These are phyloP conservation scores for Gambusia holbrooki DNA, from an alignment of 2,113 vertebrate genomes.

Conservation along the genomic window DNA sequence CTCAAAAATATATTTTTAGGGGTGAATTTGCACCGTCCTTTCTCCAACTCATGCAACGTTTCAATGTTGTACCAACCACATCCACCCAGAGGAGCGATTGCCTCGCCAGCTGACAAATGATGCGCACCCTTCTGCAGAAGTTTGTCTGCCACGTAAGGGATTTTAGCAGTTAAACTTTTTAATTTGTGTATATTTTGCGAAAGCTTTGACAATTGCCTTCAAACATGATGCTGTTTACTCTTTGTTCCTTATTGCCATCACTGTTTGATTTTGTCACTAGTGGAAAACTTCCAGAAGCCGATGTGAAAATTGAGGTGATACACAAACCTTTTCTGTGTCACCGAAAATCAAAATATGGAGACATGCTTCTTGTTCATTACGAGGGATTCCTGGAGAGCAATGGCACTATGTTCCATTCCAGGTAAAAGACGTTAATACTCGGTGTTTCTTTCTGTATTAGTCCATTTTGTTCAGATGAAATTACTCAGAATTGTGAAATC, in stretches of 20 bases:
- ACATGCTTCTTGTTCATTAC: constrained; percentile 92
- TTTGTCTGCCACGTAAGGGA: constrained; percentile 78
- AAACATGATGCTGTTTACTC: constrained; percentile 70
- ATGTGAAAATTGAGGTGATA: constrained; percentile 91
- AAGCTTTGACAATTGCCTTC: not conserved
- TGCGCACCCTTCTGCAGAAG: constrained; percentile 24
- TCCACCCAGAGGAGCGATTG: not conserved
- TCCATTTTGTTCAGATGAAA: not conserved
- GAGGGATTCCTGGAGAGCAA: constrained; percentile 91
- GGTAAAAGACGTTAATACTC: constrained; percentile 78
- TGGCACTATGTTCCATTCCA: constrained; percentile 92
- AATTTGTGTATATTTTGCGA: not conserved
- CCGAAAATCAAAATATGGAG: constrained; percentile 89
- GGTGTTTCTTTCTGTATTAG: constrained; percentile 1
- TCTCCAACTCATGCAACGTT: not conserved
- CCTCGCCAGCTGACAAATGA: not conserved
- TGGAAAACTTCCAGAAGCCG: constrained; percentile 89
- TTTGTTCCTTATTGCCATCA: constrained; percentile 65
- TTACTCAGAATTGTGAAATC: too few relatives aligned
- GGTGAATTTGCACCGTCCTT: not conserved
- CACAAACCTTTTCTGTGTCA: constrained; percentile 91
- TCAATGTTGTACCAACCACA: not conserved
- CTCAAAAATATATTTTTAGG: not conserved
- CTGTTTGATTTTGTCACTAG: constrained; percentile 72
- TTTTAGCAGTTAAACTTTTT: constrained; percentile 20